phyloP scores from a whole-genome alignment of 1,140 invertebrate genomes.

The Bradysia coprophila region DNA sequence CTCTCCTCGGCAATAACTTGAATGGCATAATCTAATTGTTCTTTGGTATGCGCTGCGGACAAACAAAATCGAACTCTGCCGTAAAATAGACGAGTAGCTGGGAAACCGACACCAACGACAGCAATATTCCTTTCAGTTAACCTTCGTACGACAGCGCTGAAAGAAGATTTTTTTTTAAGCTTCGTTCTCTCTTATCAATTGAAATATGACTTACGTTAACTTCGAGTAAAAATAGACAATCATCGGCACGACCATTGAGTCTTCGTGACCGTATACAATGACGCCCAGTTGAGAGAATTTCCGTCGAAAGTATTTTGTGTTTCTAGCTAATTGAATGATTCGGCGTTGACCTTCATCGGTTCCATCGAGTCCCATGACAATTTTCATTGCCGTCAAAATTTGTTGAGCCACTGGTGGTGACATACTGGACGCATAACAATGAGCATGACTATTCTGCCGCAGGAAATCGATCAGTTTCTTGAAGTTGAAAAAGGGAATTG shows the following conservation, averaged over 20 bases:
- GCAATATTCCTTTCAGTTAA: conserved; percentile 70
- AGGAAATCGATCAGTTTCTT: conserved; percentile 65
- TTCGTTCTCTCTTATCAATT: neutral
- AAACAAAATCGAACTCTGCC: conserved; percentile 90
- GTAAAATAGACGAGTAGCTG: conserved; percentile 90
- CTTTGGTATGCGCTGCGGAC: conserved; percentile 88
- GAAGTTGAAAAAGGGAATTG: conserved; percentile 13
- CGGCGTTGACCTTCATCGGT: conserved; percentile 51
- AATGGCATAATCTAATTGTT: conserved; percentile 81
- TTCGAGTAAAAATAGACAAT: conserved; percentile 85
- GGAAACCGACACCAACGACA: conserved; percentile 92
- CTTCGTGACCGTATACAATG: conserved; percentile 86
- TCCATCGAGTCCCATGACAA: conserved; percentile 75
- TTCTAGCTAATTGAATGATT: conserved; percentile 58
- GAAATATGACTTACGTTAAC: conserved; percentile 48
- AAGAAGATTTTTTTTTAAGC: too few relatives aligned
- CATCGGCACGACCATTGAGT: conserved; percentile 93
- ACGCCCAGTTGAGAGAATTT: conserved; percentile 80
- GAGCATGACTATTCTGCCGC: conserved; percentile 63
- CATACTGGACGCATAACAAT: conserved; percentile 77
- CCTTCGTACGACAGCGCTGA: conserved; percentile 65
- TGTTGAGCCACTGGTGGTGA: conserved; percentile 79
- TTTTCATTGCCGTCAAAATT: conserved; percentile 74
- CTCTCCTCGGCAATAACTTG: conserved; percentile 48
- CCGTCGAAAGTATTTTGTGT: conserved; percentile 74